Evolutionary conservation across 2,113 vertebrate genomes (phyloP), one percentile per base, ranked within the genome.

Genomic region (Antigone vipio): DNA sequence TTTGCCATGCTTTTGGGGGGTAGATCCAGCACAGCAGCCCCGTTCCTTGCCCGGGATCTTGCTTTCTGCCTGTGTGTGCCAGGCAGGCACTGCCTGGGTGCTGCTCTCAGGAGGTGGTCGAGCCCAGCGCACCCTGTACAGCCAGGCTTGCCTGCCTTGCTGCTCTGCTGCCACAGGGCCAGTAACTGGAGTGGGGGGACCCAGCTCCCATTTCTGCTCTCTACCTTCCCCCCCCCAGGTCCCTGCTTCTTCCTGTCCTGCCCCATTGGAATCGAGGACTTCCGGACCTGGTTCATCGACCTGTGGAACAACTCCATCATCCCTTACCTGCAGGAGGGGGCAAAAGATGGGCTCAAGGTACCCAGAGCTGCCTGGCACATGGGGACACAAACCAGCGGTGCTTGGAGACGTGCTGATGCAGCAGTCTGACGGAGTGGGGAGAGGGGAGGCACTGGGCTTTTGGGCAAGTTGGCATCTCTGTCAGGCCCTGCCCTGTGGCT

Each of bases 281-380:
- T 99, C 96, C 98, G 99, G 79, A 98, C 99, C 94, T 99, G 99
- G 99, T 99, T 99, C 97, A 99, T 99, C 3, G 99, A 99, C 96
- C 98, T 99, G 84, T 99, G 99, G 99, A 99, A 99, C 89, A 99
- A 99, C 86, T 99, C 99, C 47, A 99, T 99, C 97, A 99, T 99
- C 84, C 99, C 99, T 17, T 99, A 99, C 92, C 98, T 99, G 66
- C 99, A 99, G 95, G 99, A 99, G 89, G 99, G 99, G 34, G 98
- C 99, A 8, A 99, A 99, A 95, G 99, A 99, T 26, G 99, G 99
- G 53, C 98, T 99, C 72, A 99, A 99, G 99, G 99, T 99, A 96
- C 77, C 13, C 34, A 8, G 29, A 45, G 50, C 64, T 75, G 35
- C 66, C 38, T 75, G 56, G 40, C 34, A 9, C 0, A 0, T 10